Evolutionary conservation across 2,113 vertebrate species (phyloP), one percentile per base, ranked within the genome.

Genomic region (Paramormyrops kingsleyae): DNA sequence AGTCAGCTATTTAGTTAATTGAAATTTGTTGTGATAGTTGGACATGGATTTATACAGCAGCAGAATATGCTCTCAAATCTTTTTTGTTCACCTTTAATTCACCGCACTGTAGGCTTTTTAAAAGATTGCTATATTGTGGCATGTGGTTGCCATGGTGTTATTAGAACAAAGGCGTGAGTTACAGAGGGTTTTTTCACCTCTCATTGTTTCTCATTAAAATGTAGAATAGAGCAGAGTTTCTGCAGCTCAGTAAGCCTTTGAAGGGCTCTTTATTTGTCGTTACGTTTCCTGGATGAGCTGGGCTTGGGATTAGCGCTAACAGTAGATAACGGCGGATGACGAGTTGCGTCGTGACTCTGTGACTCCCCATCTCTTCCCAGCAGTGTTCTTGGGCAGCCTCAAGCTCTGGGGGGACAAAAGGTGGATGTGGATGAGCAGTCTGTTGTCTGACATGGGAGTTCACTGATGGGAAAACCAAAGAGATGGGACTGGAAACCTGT

Each of bases 101-200:
- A 39, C 66, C 5, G 35, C 21, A 70, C 27, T 53, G 49, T 87
- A 53, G 53, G 6, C 53, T 59, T 47, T 89, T 86, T 66, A 87
- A 87, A 86, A 85, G 56, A 77, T 87, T 90, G 80, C 56, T 70
- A 50, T 70, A 44, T 74, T 74, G 89, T 74, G 89, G 83, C n/a
- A 47, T 87, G 89, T 87, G 83, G 89, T 90, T 90, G 89, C 89
- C 89, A 90, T 87, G 89, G 89, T 87, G 83, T 66, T 90, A 50
- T 70, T 87, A 87, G 44, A 50, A 90, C 56, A 90, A 87, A 90
- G 89, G 47, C 83, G 12, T 74, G 46, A 70, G 53, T 59, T 66
- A 89, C 49, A 53, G 83, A 31, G 83, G 52, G 17, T 59, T 85
- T 84, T 85, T 83, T 47, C 80, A 50, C 49, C 74, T 39, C 83